Conservation (phyloP, 2,888 invertebrate genomes). For the Hetaerina titia region DNA sequence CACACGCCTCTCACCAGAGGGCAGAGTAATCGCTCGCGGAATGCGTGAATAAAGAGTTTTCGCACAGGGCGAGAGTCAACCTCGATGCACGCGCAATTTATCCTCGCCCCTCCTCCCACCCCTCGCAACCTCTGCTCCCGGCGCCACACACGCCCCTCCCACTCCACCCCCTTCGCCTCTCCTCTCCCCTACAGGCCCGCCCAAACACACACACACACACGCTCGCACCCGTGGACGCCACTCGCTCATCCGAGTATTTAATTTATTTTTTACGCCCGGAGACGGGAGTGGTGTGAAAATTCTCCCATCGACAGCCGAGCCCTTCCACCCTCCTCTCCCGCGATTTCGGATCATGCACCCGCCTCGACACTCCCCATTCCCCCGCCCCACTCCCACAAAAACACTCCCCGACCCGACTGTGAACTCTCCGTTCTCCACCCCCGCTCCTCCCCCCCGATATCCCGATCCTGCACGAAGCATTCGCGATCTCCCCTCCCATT, state of each 20-base stretch:
- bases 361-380: background rate
- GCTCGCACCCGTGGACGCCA: background rate
- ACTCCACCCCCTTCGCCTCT: background rate
- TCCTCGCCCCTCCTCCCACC: background rate
- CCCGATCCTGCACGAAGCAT: background rate
- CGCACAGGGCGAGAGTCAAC: slow-evolving; percentile 62
- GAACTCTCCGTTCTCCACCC: background rate
- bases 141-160: background rate
- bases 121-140: background rate
- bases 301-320: slow-evolving; percentile 47
- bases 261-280: slow-evolving; percentile 61
- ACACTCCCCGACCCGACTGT: no score
- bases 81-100: slow-evolving; percentile 60
- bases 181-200: background rate
- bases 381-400: background rate
- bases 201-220: background rate
- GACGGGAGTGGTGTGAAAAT: slow-evolving; percentile 58
- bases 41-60: slow-evolving; percentile 67
- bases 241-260: slow-evolving; percentile 51
- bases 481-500: background rate
- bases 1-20: slow-evolving; percentile 62
- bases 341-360: background rate
- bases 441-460: background rate
- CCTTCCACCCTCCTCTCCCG: background rate
- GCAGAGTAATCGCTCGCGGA: slow-evolving; percentile 67